phyloP scores from a whole-genome alignment of 1,140 invertebrate genomes.

The Orchestia grillus region DNA sequence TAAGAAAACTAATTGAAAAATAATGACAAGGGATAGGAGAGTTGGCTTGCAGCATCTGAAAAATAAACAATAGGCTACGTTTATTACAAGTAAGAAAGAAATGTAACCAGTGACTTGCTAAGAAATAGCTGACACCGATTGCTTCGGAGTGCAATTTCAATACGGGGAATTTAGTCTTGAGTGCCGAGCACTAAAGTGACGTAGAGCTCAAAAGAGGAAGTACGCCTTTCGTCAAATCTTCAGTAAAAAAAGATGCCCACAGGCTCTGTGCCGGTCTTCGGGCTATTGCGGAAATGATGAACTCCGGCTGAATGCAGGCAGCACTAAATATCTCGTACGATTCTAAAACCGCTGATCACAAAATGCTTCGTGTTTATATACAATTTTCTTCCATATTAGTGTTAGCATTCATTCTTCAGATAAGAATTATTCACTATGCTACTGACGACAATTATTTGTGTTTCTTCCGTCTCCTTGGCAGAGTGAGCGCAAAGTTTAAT shows the following conservation, averaged over 20 bases:
- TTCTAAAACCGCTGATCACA: neutral
- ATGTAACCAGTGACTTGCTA: neutral
- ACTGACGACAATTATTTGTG: too few species aligned
- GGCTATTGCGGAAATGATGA: neutral
- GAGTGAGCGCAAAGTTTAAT: neutral
- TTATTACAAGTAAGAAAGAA: neutral
- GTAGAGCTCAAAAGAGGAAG: neutral
- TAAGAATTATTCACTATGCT: neutral
- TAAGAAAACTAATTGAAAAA: neutral
- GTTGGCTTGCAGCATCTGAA: neutral
- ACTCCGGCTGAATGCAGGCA: neutral
- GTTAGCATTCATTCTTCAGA: neutral
- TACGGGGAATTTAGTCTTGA: neutral
- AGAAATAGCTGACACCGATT: neutral
- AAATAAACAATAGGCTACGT: neutral
- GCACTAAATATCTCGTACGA: too few species aligned
- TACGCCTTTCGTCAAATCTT: neutral
- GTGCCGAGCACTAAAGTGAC: neutral
- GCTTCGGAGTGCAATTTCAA: neutral
- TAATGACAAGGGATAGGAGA: neutral
- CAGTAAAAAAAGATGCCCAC: neutral
- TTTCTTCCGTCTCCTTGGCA: too few species aligned
- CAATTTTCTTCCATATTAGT: neutral
- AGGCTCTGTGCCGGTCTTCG: neutral
- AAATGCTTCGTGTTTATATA: neutral